Evolutionary conservation across 37 sponge, comb jelly and placozoan species (phyloP).

Genomic region (Aplysina aerophoba): DNA sequence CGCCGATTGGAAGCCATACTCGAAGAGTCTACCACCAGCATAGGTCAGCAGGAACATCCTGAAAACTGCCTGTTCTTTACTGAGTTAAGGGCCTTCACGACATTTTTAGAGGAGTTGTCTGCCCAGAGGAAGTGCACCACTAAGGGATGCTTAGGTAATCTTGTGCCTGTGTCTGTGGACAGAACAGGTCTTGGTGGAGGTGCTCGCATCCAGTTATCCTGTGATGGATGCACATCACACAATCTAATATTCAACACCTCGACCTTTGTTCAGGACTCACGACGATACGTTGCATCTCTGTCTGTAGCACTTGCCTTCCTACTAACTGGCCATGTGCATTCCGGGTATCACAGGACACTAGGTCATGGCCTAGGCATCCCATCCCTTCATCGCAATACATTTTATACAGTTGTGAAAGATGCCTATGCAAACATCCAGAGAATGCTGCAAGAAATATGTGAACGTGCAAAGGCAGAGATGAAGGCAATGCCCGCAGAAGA

Average conservation of each 20-base stretch:
- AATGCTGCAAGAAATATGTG: slow-evolving; percentile 27
- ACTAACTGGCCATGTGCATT: slow-evolving; percentile 1
- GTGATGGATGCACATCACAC: background rate
- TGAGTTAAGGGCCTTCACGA: background rate
- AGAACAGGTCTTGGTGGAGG: slow-evolving; percentile 5
- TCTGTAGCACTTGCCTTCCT: slow-evolving; percentile 39
- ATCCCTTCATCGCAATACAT: background rate
- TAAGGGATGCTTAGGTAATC: background rate
- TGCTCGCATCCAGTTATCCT: slow-evolving; percentile 5
- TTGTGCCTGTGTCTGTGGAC: slow-evolving; percentile 8
- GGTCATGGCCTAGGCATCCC: slow-evolving; percentile 15
- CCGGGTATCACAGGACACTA: background rate
- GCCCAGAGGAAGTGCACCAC: background rate
- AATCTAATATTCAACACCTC: slow-evolving; percentile 12
- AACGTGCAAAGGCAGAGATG: slow-evolving; percentile 37
- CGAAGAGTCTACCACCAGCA: background rate
- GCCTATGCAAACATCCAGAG: slow-evolving; percentile 1
- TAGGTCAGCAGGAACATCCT: background rate
- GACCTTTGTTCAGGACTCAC: background rate
- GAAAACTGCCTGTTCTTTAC: background rate
- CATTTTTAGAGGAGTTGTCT: slow-evolving; percentile 18
- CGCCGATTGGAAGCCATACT: background rate
- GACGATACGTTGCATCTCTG: background rate
- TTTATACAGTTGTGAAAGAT: background rate
- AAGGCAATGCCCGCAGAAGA: background rate